These are phyloP conservation scores for Pentalonia nigronervosa DNA, from an alignment of 1,140 invertebrate species.

Conservation along the genomic window DNA sequence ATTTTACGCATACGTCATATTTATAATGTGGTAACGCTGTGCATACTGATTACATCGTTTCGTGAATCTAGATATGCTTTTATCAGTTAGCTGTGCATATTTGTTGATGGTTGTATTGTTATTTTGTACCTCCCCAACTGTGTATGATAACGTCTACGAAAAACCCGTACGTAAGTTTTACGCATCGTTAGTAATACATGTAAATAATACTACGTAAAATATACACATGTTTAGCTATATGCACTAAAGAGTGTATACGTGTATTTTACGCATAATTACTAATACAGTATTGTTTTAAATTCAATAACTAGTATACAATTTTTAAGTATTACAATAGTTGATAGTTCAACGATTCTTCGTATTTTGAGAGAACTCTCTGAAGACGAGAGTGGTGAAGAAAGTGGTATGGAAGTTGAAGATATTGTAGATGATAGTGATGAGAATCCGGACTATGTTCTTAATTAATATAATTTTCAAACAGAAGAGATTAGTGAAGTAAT, in stretches of 20 bases:
- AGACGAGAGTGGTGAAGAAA: not conserved
- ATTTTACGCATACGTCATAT: no score
- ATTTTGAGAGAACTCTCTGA: not conserved
- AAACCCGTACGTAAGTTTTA: no score
- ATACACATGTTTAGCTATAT: slow-evolving; percentile 4
- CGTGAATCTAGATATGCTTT: no score
- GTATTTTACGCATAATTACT: not conserved
- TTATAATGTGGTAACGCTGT: no score
- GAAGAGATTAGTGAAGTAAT: not conserved
- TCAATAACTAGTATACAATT: no score
- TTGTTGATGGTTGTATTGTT: no score
- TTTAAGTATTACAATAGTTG: no score
- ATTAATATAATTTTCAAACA: not conserved
- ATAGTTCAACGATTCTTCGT: not conserved
- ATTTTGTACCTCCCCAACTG: no score
- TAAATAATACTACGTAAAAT: not conserved
- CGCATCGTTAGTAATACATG: no score
- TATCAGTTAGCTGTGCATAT: no score
- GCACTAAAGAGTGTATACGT: slow-evolving; percentile 12
- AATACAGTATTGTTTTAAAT: not conserved
- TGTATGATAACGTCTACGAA: no score
- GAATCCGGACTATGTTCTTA: not conserved
- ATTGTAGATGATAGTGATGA: not conserved
- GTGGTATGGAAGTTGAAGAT: not conserved
- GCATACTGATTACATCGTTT: no score